Base-by-base conservation (phyloP, 2,888 invertebrate genomes). In the Pinctada fucata region DNA sequence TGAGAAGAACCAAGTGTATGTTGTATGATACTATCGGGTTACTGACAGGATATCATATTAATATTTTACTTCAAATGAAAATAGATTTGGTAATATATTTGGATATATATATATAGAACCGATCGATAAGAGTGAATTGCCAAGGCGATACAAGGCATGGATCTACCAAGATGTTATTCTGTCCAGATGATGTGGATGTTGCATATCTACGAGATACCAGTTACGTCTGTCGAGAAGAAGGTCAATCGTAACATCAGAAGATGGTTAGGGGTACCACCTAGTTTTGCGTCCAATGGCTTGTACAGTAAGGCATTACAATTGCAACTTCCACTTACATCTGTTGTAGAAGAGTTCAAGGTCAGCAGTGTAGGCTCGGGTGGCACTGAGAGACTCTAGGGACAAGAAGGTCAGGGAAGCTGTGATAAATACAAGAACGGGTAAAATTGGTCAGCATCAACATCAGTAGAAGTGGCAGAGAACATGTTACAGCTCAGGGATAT, bases 401-500 rank as follows among this genome's bases (percentile, higher is more conserved):
- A 0, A 58, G 58, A 58, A 58, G 58, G 13, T 58, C 0, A 58
- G 58, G 0, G 13, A 58, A 10, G 71, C 79, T 58, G 76, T 68
- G 6, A 72, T 81, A 31, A 31, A 0, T 1, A 31, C 31, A 31
- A 31, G 31, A 31, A 31, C 31, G 31, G 31, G 73, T 47, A 75
- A 13, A 81, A 75, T 51, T 81, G 70, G 76, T 76, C 73, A 50
- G 78, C 73, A 76, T 48, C 31, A 58, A 51, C 65, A 71, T 64
- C 65, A 63, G 71, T 71, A 50, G 48, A 58, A 10, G 6, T 71
- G 31, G 65, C 71, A 65, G 71, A 76, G 65, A 76, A 51, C 31
- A 31, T 31, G 31, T 51, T 76, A 45, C 10, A 64, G 49, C 8
- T 76, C 51, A 10, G 31, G 47, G 66, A 72, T 72, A 76, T 69